phyloP scores from a whole-genome alignment of 2,797 vertebrate species.

The Crocidura indochinensis region DNA sequence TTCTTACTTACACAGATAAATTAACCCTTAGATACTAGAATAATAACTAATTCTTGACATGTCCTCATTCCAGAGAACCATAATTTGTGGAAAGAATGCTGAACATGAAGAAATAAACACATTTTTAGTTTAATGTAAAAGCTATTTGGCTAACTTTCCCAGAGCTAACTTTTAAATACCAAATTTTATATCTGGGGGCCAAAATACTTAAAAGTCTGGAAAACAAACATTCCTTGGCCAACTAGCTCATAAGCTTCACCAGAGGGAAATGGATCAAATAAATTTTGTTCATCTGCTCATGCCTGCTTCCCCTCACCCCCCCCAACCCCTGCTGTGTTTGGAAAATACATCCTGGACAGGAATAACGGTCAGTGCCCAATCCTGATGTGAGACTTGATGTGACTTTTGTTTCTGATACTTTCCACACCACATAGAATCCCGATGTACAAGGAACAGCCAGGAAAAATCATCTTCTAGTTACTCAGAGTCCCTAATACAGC shows the following conservation, averaged over 20 bases:
- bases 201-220: slow-evolving; percentile 51
- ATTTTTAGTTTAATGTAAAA: slow-evolving; percentile 80
- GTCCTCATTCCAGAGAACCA: background rate
- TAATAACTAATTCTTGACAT: slow-evolving; percentile 61
- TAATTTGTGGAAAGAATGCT: slow-evolving; percentile 64
- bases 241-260: slow-evolving; percentile 71
- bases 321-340: slow-evolving; percentile 63
- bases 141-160: slow-evolving; percentile 75
- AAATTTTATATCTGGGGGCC: slow-evolving; percentile 67
- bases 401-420: slow-evolving; percentile 86
- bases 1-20: slow-evolving; percentile 52
- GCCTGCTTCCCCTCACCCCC: background rate
- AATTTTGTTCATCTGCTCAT: slow-evolving; percentile 69
- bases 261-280: slow-evolving; percentile 74
- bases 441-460: slow-evolving; percentile 73
- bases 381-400: slow-evolving; percentile 79
- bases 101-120: slow-evolving; percentile 75
- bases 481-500: background rate
- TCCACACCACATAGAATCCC: slow-evolving; percentile 59
- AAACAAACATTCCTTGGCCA: slow-evolving; percentile 63
- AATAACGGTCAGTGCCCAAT: slow-evolving; percentile 81
- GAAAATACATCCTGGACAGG: slow-evolving; percentile 76
- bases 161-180: slow-evolving; percentile 83
- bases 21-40: slow-evolving; percentile 27
- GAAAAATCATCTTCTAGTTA: slow-evolving; percentile 63